Percentiles rank a stretch among this genome's conserved stretches.
Conservation (phyloP, 2,888 invertebrate species). For the Cephus nigrinus region DNA sequence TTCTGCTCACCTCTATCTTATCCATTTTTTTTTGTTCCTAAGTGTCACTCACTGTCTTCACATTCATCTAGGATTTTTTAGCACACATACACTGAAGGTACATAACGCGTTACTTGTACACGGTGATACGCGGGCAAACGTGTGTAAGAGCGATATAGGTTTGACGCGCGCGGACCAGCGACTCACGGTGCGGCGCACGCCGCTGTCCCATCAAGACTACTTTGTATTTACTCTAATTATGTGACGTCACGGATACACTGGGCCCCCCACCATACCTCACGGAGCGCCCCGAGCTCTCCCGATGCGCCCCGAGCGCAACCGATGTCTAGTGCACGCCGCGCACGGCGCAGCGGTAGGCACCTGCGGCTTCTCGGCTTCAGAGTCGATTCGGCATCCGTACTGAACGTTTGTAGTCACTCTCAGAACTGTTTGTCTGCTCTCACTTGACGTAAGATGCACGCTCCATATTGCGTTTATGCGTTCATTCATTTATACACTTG, state of each 20-base stretch:
- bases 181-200: slow-evolving; percentile 70
- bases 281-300: slow-evolving; percentile 37
- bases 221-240: slow-evolving; percentile 79
- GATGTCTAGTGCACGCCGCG: slow-evolving; percentile 25
- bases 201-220: slow-evolving; percentile 74
- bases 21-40: slow-evolving; percentile 60
- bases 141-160: slow-evolving; percentile 39
- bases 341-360: slow-evolving; percentile 29
- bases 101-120: slow-evolving; percentile 41
- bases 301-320: slow-evolving; percentile 37
- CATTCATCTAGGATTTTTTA: slow-evolving; percentile 56
- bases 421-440: no score
- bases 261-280: slow-evolving; percentile 46
- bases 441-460: no score
- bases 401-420: no score
- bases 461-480: no score
- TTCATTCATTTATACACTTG: no score
- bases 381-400: background rate
- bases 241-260: slow-evolving; percentile 73
- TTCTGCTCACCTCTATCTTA: slow-evolving; percentile 61
- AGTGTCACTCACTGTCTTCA: slow-evolving; percentile 58
- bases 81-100: slow-evolving; percentile 42
- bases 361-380: background rate
- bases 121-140: slow-evolving; percentile 34
- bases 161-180: slow-evolving; percentile 59